phyloP scores from a whole-genome alignment of 2,113 vertebrate genomes.

The Willisornis vidua region DNA sequence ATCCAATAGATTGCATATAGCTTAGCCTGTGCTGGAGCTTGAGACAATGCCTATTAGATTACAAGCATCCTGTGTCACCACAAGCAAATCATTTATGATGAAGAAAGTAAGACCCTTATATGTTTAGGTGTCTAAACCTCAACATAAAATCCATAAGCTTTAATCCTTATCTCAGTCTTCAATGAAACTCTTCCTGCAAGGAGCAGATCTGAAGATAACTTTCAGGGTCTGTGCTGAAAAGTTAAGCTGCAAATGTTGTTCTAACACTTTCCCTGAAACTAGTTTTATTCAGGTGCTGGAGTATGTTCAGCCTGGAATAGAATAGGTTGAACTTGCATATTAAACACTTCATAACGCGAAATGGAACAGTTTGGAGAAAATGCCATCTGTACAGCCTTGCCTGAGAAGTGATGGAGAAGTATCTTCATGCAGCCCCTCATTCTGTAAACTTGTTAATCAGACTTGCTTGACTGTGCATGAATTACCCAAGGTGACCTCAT shows the following conservation, averaged over 20 bases:
- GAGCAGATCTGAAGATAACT: not conserved
- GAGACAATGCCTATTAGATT: not conserved
- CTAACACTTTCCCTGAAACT: not conserved
- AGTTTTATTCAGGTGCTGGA: not conserved
- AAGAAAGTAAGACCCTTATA: not conserved
- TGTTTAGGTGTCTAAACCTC: not conserved
- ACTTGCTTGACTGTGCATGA: not conserved
- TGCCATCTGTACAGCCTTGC: constrained; percentile 12
- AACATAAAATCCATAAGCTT: not conserved
- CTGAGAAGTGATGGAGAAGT: not conserved
- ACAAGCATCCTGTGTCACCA: not conserved
- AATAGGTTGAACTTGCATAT: not conserved
- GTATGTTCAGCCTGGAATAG: constrained; percentile 24
- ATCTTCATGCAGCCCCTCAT: not conserved
- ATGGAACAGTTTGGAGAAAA: not conserved
- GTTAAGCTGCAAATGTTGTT: not conserved
- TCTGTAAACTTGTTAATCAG: not conserved
- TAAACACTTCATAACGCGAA: not conserved
- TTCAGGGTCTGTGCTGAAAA: not conserved
- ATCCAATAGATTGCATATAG: not conserved
- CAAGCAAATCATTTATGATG: not conserved
- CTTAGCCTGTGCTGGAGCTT: not conserved
- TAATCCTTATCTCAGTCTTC: not conserved
- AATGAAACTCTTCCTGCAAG: not conserved
- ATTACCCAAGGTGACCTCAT: not conserved